Percentiles rank a stretch among this genome's conserved stretches.
Evolutionary conservation across 1,140 invertebrate genomes (phyloP).

Genomic region (Anoplolepis gracilipes): DNA sequence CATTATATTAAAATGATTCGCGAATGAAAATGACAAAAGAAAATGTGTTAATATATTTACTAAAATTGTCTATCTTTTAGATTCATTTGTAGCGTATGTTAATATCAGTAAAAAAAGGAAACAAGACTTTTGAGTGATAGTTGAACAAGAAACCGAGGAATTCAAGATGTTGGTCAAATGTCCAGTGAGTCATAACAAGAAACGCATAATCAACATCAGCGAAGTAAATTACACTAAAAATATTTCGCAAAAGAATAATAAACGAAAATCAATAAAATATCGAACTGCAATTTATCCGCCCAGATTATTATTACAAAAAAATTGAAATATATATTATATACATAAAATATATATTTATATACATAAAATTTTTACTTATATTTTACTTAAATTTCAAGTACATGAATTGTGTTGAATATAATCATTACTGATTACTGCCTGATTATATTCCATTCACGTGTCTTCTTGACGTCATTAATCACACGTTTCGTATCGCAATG

Average conservation of each 20-base stretch:
- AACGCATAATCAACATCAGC: not conserved
- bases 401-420: not conserved
- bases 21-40: no score
- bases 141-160: not conserved
- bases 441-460: not conserved
- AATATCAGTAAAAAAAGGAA: not conserved
- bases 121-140: not conserved
- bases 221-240: not conserved
- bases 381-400: no score
- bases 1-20: not conserved
- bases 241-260: not conserved
- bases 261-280: not conserved
- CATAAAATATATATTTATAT: not conserved
- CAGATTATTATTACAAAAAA: not conserved
- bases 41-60: no score
- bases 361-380: not conserved
- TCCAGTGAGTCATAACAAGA: not conserved
- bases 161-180: not conserved
- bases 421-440: not conserved
- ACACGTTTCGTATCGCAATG: not conserved
- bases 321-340: not conserved
- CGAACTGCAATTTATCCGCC: not conserved
- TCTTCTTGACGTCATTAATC: not conserved
- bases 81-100: slow-evolving; percentile 2
- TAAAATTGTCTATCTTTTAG: not conserved